Percentiles rank a stretch among this genome's conserved stretches.
Conservation (phyloP, 2,113 vertebrate genomes). For the Cnemophilus loriae region DNA sequence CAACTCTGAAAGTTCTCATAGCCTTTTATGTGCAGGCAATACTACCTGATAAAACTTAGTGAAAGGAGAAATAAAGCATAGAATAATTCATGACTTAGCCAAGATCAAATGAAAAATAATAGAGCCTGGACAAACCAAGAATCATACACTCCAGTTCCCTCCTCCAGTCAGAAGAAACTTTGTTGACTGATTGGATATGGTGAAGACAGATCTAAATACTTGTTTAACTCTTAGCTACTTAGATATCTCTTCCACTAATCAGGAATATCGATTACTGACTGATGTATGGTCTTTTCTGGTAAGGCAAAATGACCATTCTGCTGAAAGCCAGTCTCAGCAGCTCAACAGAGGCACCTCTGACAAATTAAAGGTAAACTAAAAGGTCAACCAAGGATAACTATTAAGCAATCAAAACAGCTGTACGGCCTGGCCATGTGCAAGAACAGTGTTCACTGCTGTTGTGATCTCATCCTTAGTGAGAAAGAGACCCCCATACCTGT, state of each 20-base stretch:
- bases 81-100: neutral
- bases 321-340: neutral
- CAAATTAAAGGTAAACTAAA: neutral
- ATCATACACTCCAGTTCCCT: neutral
- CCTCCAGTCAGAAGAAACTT: neutral
- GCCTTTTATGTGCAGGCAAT: neutral
- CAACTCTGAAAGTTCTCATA: neutral
- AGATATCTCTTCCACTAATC: neutral
- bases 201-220: neutral
- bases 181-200: neutral
- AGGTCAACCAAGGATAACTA: constrained; percentile 6
- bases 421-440: neutral
- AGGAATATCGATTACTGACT: neutral
- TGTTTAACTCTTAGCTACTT: neutral
- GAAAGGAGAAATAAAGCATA: neutral
- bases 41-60: neutral
- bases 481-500: neutral
- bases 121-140: neutral
- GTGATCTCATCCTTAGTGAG: neutral
- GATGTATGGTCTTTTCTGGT: neutral
- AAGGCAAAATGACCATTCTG: neutral
- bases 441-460: neutral
- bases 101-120: neutral
- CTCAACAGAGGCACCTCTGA: neutral
- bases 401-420: neutral